A percentile compares a stretch with the other conserved stretches of the same genome.
These are phyloP conservation scores for Mythimna albipuncta DNA, from an alignment of 2,888 invertebrate species.

Conservation along the genomic window DNA sequence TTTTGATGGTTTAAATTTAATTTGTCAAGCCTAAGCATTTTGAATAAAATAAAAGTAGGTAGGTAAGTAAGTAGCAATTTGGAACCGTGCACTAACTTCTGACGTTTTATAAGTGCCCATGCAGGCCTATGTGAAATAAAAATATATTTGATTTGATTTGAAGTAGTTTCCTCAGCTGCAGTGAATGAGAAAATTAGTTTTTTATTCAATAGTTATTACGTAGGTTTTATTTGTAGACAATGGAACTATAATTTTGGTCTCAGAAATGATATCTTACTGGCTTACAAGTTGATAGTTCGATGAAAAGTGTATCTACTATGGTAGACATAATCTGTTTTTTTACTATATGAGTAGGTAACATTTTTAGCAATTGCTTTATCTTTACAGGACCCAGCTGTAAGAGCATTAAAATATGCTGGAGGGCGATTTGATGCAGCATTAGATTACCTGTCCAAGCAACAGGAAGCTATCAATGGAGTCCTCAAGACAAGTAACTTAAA, in stretches of 20 bases:
- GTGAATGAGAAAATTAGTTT: not conserved
- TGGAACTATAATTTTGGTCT: not conserved
- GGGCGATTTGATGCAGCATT: constrained; percentile 93
- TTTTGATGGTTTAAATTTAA: not conserved
- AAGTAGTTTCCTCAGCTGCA: not conserved
- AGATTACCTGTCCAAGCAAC: constrained; percentile 92
- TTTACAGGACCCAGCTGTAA: constrained; percentile 92
- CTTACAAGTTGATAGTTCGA: not conserved
- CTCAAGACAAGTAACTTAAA: constrained; percentile 90
- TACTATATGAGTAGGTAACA: not conserved
- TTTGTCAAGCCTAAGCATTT: not conserved
- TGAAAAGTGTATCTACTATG: not conserved
- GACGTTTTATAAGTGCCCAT: too few relatives aligned
- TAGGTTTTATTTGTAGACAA: not conserved
- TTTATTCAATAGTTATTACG: too few relatives aligned
- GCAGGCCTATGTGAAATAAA: too few relatives aligned
- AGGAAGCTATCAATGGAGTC: constrained; percentile 89
- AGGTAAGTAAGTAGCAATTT: not conserved
- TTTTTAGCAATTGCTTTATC: constrained; percentile 40
- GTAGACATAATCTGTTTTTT: not conserved
- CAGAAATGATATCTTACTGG: not conserved
- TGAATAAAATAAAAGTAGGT: not conserved
- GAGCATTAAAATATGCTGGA: constrained; percentile 93
- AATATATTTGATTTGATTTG: too few relatives aligned
- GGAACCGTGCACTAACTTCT: too few relatives aligned